phyloP scores from a whole-genome alignment of 2,888 invertebrate species.

The Eupsilia transversa region DNA sequence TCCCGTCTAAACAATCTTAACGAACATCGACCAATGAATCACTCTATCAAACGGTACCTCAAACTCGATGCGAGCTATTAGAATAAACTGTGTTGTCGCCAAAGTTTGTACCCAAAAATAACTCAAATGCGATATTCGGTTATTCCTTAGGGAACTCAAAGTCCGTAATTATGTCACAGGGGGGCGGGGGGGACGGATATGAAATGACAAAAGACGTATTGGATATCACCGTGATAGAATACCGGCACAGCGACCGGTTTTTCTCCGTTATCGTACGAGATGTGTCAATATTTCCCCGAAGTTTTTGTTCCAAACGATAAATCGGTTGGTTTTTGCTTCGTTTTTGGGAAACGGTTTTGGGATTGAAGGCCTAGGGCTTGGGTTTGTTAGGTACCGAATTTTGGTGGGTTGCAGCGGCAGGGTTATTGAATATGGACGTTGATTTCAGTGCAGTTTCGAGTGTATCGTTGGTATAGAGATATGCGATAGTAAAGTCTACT shows the following conservation, averaged over 20 bases:
- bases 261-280: constrained; percentile 59
- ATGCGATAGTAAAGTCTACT: background rate
- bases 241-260: constrained; percentile 54
- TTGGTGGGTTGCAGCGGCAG: constrained; percentile 26
- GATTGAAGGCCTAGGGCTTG: constrained; percentile 46
- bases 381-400: constrained; percentile 35
- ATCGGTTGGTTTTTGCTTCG: constrained; percentile 59
- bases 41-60: constrained; percentile 55
- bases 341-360: constrained; percentile 46
- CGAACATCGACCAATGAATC: constrained; percentile 51
- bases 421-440: constrained; percentile 37
- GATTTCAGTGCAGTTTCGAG: background rate
- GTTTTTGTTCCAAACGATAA: constrained; percentile 64
- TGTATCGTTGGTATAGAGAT: background rate
- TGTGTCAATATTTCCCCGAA: constrained; percentile 64
- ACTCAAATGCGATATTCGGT: constrained; percentile 52
- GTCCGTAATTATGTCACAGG: constrained; percentile 80
- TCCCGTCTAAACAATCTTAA: constrained; percentile 46
- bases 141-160: constrained; percentile 62
- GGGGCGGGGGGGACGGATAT: constrained; percentile 73
- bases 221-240: constrained; percentile 73
- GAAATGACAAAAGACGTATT: constrained; percentile 83
- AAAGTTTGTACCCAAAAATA: constrained; percentile 60
- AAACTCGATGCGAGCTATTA: constrained; percentile 48
- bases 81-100: constrained; percentile 62